Evolutionary conservation across 2,113 vertebrate genomes (phyloP), one percentile per base, ranked within the genome.

Genomic region (Eulemur rufifrons): DNA sequence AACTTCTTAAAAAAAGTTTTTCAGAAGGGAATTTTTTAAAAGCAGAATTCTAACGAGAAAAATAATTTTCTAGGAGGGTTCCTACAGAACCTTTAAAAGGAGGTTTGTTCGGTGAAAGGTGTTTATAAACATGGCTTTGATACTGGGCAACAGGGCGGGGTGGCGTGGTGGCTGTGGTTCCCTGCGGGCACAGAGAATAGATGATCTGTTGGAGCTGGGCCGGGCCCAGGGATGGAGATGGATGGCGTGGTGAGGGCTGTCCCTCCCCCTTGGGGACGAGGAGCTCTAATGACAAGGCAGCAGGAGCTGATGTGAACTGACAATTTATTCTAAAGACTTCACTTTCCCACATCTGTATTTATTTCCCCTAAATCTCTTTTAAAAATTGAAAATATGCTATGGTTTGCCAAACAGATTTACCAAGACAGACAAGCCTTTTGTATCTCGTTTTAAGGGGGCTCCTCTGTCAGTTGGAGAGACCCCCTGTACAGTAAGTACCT

Each of bases 271-370:
- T 0, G 21, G 94, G 96, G 89, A 95, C 92, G 94, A 95, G 95
- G 77, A 92, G 78, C 52, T 66, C 97, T 96, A 82, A 93, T 96
- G 95, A 92, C 95, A 25, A 97, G 96, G 95, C 89, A 18, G 92
- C 84, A 86, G 86, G 91, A 96, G 94, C 29, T 86, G 92, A 91
- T 68, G 73, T 94, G 96, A 98, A 97, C 96, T 96, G 94, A 98
- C 95, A 89, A 93, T 97, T 97, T 95, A 93, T 97, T 98, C 96
- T 95, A n/a, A 97, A 96, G 96, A 96, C 93, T 94, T 93, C 82
- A 85, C 91, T 98, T 97, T 96, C 96, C 97, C 80, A 97, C 94
- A 96, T 97, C 94, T 95, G 92, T 97, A 97, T 98, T 97, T 96
- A 78, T 98, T 97, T 89, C 93, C 89, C 93, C 86, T 95, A 91